Conservation (phyloP, 2,888 invertebrate genomes). For the Nebria salina region DNA sequence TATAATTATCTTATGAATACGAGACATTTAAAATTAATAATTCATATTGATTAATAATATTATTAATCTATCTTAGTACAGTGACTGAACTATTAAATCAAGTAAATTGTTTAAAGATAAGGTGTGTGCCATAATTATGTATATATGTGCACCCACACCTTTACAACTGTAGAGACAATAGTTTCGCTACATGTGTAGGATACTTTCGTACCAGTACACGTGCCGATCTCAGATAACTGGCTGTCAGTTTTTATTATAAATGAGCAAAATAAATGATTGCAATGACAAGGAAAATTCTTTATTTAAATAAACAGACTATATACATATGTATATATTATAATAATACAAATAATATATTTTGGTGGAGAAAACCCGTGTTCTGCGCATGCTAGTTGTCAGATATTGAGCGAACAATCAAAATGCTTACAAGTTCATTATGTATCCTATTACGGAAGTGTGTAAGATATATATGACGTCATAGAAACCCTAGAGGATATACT, state of each 20-base stretch:
- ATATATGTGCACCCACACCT: not conserved
- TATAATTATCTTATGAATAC: not conserved
- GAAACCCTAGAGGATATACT: too few relatives aligned
- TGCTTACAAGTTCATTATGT: too few relatives aligned
- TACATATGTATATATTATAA: too few relatives aligned
- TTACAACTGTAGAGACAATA: not conserved
- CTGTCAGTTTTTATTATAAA: not conserved
- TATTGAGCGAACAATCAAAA: too few relatives aligned
- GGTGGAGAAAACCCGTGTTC: not conserved
- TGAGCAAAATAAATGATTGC: not conserved
- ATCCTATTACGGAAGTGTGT: too few relatives aligned
- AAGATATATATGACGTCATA: too few relatives aligned
- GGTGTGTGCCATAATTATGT: not conserved
- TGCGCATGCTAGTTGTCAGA: too few relatives aligned
- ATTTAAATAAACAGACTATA: not conserved
- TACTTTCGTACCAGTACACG: not conserved
- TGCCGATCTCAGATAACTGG: not conserved
- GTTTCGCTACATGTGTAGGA: not conserved
- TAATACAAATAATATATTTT: not conserved
- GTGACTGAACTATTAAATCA: not conserved
- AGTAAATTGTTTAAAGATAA: constrained; percentile 4
- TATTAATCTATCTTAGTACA: not conserved
- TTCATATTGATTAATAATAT: not conserved
- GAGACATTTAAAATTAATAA: not conserved
- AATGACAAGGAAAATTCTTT: not conserved